These are phyloP conservation scores for Callimico goeldii DNA, from an alignment of 2,797 vertebrate genomes.

Conservation along the genomic window DNA sequence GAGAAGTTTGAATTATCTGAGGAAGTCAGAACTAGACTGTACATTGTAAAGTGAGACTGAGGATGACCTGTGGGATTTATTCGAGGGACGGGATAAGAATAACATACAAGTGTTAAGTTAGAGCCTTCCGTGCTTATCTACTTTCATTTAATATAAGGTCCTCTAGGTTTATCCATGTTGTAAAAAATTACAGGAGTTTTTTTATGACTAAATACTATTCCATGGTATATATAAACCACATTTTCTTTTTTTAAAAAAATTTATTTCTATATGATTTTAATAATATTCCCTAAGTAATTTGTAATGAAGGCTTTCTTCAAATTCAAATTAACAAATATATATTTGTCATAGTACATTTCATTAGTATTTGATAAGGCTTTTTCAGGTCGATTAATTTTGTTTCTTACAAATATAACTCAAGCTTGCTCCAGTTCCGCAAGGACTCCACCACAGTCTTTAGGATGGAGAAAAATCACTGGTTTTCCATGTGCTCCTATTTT, in stretches of 20 bases:
- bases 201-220: background rate
- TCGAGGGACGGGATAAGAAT: background rate
- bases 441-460: conserved; percentile 97
- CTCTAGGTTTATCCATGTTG: background rate
- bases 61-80: background rate
- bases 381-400: background rate
- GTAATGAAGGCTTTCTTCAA: conserved; percentile 11
- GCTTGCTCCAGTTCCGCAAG: conserved; percentile 96
- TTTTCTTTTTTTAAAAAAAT: background rate
- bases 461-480: conserved; percentile 97
- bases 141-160: background rate
- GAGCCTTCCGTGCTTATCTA: background rate
- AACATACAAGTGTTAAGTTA: background rate
- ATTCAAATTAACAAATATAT: background rate
- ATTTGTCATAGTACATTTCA: background rate
- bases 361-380: background rate
- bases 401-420: conserved; percentile 74
- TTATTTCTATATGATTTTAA: conserved; percentile 75
- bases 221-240: no score
- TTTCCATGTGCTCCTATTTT: conserved; percentile 96
- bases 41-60: background rate
- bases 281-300: background rate
- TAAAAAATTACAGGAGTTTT: background rate
- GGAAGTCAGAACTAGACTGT: background rate
- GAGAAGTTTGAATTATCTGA: background rate